Percentiles rank a stretch among this genome's conserved stretches.
Evolutionary conservation across 2,797 vertebrate genomes (phyloP).

Genomic region (Sebastes steindachneri): DNA sequence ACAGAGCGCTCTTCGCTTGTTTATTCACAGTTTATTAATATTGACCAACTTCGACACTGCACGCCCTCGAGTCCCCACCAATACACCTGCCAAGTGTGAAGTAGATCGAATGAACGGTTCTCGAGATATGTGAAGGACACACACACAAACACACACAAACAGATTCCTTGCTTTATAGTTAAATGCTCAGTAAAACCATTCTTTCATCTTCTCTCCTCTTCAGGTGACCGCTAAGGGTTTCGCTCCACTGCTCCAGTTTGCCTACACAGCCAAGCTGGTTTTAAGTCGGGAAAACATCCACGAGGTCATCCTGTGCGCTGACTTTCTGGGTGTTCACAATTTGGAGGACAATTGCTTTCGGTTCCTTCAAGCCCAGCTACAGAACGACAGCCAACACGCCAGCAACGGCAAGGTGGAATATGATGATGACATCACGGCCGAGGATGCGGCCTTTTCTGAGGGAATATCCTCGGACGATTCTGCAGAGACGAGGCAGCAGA

Average conservation of each 20-base stretch:
- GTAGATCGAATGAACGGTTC: not conserved
- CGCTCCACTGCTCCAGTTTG: constrained; percentile 94
- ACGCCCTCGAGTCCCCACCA: not conserved
- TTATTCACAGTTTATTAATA: not conserved
- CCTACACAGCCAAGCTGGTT: constrained; percentile 96
- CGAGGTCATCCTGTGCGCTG: constrained; percentile 93
- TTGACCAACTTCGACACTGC: not conserved
- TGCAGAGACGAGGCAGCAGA: constrained; percentile 77
- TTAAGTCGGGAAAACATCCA: constrained; percentile 94
- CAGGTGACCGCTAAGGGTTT: constrained; percentile 96
- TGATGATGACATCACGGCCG: constrained; percentile 69
- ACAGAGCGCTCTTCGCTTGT: not conserved
- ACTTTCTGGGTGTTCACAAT: constrained; percentile 94
- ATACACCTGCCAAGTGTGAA: not conserved
- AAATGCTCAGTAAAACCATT: not conserved
- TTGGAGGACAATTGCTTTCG: constrained; percentile 95
- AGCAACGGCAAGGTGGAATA: constrained; percentile 79
- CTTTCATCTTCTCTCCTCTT: constrained; percentile 8
- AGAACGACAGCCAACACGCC: constrained; percentile 86
- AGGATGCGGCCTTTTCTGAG: constrained; percentile 70
- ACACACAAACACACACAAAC: not conserved
- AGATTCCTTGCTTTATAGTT: not conserved
- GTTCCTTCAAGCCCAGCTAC: constrained; percentile 92
- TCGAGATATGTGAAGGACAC: not conserved
- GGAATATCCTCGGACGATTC: constrained; percentile 54